Base-by-base conservation (phyloP, 2,113 vertebrate species). In the Uropsilus gracilis region DNA sequence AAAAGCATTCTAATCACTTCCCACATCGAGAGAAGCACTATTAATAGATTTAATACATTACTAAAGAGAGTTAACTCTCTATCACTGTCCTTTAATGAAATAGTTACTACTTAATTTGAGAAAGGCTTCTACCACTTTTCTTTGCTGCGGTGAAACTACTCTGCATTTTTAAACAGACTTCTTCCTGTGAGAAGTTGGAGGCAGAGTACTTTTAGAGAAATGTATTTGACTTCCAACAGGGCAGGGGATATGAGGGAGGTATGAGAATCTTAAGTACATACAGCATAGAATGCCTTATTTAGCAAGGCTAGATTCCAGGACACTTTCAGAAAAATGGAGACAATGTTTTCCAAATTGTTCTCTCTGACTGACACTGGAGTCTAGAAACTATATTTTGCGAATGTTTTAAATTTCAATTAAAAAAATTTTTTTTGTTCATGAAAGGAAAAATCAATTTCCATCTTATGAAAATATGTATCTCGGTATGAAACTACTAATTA, bases 131-230 rank as follows among this genome's bases (percentile, higher is more conserved):
- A 34, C 32, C 42, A 81, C 17, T 77, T 91, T 89, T 76, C 37
- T 72, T 81, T 71, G 13, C 26, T 83, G 20, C 39, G 81, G 3
- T 39, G 30, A 95, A 69, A 42, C 37, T 88, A n/a, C 8, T 90
- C 16, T 90, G 76, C 85, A 84, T 72, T 91, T 86, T 76, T 71
- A 92, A 95, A 92, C 20, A 91, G 55, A 78, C 34, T 10, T 81
- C 53, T 96, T 28, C 24, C 71, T 84, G 26, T 92, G 81, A 69
- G 8, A 80, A 76, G 26, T 55, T 73, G 37, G 42, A 69, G 6
- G 68, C 42, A 90, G 95, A 94, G 30, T 59, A 69, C 63, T 95
- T 94, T 69, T 20, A 57, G 57, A 95, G 53, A 92, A 93, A 75
- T 34, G 5, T 53, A 53, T 86, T 94, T 93, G 57, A 82, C 50